These are phyloP conservation scores for Drosophila micromelanica DNA, from an alignment of 1,140 invertebrate genomes.

Conservation along the genomic window DNA sequence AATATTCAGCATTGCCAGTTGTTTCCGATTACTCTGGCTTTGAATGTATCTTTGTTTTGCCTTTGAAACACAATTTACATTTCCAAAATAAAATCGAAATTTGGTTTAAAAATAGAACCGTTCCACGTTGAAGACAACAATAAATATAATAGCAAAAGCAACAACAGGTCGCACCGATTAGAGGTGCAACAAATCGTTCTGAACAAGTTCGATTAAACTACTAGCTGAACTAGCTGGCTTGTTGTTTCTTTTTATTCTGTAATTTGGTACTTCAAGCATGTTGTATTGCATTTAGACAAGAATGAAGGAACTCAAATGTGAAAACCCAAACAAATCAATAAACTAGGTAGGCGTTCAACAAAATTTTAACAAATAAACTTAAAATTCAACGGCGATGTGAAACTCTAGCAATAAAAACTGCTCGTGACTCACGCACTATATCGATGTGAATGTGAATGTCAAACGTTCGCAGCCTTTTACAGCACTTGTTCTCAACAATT, in stretches of 20 bases:
- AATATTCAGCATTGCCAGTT: slow-evolving; percentile 20
- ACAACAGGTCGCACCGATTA: slow-evolving; percentile 47
- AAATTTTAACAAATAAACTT: too few relatives aligned
- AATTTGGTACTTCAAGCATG: too few relatives aligned
- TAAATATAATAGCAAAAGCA: slow-evolving; percentile 43
- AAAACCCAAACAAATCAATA: too few relatives aligned
- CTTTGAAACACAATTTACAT: slow-evolving; percentile 51
- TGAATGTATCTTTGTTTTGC: slow-evolving; percentile 21
- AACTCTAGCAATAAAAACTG: slow-evolving; percentile 31
- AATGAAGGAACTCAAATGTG: too few relatives aligned
- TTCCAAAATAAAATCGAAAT: slow-evolving; percentile 69
- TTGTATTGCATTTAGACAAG: too few relatives aligned
- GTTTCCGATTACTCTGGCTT: slow-evolving; percentile 1
- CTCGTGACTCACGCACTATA: slow-evolving; percentile 22
- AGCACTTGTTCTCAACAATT: slow-evolving; percentile 28
- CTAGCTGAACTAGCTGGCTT: too few relatives aligned
- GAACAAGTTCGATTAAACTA: too few relatives aligned
- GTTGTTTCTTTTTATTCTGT: too few relatives aligned
- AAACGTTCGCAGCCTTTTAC: slow-evolving; percentile 11
- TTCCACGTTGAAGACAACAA: slow-evolving; percentile 59
- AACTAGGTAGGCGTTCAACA: too few relatives aligned
- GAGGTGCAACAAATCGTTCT: too few relatives aligned
- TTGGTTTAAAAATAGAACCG: slow-evolving; percentile 73
- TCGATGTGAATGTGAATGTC: background rate
- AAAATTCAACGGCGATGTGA: too few relatives aligned